Base-by-base conservation (phyloP, 1,140 invertebrate genomes). In the Aphaenogaster rudis region DNA sequence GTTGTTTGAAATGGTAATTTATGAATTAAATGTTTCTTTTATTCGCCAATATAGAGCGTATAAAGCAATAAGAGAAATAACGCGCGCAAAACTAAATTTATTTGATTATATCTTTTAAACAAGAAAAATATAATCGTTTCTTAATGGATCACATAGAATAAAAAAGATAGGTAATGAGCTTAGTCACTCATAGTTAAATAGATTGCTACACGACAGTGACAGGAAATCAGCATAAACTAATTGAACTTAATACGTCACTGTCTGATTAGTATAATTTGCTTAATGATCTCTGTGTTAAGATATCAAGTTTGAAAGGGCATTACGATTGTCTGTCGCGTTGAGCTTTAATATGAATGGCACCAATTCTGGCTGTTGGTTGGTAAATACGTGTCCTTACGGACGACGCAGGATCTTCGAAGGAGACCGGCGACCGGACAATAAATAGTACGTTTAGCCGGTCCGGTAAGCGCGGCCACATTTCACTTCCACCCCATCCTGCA, bases 381-480 rank as follows among this genome's bases (percentile, higher is more conserved):
- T 89, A 63, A 89, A 86, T 76, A 54, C 15, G 11, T 39, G 64
- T 48, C 11, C 61, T 63, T 57, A 69, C 28, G 36, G 52, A 54
- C 39, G 74, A 57, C 11, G 57, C 17, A 33, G 59, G n/a, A 76
- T 89, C 78, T 86, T 48, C 54, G 36, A 80, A 76, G 54, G 33
- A 67, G 69, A 50, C 67, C 50, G 67, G 59, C 52, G 21, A 63
- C 67, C n/a, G 88, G 54, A 86, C 88, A 89, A 89, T 88, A 89
- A 89, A 89, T 89, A 89, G 88, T 80, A 67, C 87, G 69, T 89
- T 89, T 89, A 89, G 82, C 17, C 61, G 88, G 45, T 52, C 57
- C 61, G 88, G 61, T 89, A 86, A 89, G 61, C 88, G 74, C 64
- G 67, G 88, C 59, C 66, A 89, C 87, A 89, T 89, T 88, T 89